A percentile compares a stretch with the other conserved stretches of the same genome.
Evolutionary conservation across 2,113 vertebrate genomes (phyloP).

Genomic region (Rhea americana): DNA sequence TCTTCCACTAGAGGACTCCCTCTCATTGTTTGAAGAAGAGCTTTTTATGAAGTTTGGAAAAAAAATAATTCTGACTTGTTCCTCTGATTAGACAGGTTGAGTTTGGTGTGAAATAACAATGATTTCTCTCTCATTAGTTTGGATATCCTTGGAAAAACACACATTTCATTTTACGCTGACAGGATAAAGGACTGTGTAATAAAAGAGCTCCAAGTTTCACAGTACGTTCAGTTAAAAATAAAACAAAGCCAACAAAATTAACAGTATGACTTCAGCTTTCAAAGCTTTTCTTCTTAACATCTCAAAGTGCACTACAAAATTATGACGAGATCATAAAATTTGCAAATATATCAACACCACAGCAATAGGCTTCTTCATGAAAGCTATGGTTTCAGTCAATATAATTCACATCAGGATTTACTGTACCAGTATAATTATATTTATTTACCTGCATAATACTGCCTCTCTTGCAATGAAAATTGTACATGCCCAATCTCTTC

Average conservation of each 20-base stretch:
- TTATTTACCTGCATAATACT: neutral
- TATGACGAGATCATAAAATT: neutral
- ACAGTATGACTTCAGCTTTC: neutral
- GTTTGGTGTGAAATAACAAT: neutral
- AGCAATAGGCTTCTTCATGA: neutral
- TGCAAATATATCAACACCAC: neutral
- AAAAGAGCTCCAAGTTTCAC: neutral
- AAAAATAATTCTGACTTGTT: neutral
- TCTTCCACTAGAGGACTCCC: constrained; percentile 70
- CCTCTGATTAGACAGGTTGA: neutral
- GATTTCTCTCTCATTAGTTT: neutral
- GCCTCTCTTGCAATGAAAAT: neutral
- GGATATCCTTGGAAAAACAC: neutral
- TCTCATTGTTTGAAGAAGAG: constrained; percentile 32
- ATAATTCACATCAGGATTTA: neutral
- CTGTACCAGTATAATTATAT: neutral
- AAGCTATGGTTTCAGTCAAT: neutral
- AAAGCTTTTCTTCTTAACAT: neutral
- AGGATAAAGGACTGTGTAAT: neutral
- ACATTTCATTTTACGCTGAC: neutral
- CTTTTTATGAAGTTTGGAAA: neutral
- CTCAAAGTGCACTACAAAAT: neutral
- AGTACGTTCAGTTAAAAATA: neutral
- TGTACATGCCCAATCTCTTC: neutral
- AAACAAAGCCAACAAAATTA: neutral